Percentiles rank a stretch among this genome's conserved stretches.
Evolutionary conservation across 2,113 vertebrate species (phyloP).

Genomic region (Saccopteryx leptura): DNA sequence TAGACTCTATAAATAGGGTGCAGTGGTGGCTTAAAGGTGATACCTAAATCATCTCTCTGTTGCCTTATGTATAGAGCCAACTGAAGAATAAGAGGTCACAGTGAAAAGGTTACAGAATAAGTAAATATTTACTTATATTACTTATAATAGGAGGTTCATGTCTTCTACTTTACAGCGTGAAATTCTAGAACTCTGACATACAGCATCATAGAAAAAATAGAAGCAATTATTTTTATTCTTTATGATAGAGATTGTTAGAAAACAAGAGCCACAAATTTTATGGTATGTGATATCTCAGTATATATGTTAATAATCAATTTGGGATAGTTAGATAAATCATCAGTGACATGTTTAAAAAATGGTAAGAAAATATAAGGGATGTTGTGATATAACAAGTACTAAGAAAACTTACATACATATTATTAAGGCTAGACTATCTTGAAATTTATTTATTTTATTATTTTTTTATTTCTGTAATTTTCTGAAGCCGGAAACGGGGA

Average conservation of each 20-base stretch:
- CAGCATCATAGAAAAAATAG: neutral
- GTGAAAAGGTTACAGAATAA: neutral
- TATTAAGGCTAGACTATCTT: too few species aligned
- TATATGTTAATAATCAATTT: neutral
- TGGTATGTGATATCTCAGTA: neutral
- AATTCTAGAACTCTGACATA: neutral
- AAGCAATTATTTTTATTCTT: neutral
- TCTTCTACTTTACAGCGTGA: too few species aligned
- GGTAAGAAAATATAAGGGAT: neutral
- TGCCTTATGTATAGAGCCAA: neutral
- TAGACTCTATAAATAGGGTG: neutral
- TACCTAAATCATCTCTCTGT: neutral
- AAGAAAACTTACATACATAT: neutral
- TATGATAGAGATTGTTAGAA: neutral
- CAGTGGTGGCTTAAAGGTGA: neutral
- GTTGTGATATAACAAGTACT: neutral
- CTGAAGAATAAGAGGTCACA: neutral
- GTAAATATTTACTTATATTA: neutral
- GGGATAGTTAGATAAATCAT: neutral
- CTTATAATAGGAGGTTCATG: neutral
- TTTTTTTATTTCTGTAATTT: too few species aligned
- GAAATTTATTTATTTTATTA: too few species aligned
- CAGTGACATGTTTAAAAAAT: neutral
- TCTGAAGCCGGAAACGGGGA: too few species aligned
- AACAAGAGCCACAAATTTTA: neutral